Conservation (phyloP, 2,888 invertebrate genomes). For the Nasonia oneida region DNA sequence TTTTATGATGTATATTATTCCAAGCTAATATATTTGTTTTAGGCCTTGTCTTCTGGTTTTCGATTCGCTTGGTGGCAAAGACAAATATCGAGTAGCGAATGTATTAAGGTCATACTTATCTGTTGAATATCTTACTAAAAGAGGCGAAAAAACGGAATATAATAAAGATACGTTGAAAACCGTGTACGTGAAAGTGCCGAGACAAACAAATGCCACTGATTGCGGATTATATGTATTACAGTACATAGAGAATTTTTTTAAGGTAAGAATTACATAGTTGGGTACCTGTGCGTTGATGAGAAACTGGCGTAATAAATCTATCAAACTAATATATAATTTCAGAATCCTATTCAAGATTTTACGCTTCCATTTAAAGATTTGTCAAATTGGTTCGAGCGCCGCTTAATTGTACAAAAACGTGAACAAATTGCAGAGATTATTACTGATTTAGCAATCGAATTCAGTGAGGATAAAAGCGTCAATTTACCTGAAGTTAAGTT, state of each 20-base stretch:
- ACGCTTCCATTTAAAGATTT: slow-evolving; percentile 15
- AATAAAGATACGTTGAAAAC: background rate
- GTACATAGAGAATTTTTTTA: slow-evolving; percentile 54
- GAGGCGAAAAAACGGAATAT: background rate
- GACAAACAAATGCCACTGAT: slow-evolving; percentile 52
- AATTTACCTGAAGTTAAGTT: background rate
- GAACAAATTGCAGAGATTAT: slow-evolving; percentile 41
- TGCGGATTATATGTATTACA: slow-evolving; percentile 55
- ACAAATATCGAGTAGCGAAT: background rate
- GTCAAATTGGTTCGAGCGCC: slow-evolving; percentile 33
- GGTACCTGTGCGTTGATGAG: background rate
- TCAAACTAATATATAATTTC: background rate
- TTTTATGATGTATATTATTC: background rate
- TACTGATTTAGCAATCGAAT: slow-evolving; percentile 14
- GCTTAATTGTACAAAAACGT: slow-evolving; percentile 22
- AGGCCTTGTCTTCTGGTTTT: slow-evolving; percentile 58
- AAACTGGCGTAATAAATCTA: background rate
- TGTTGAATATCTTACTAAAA: slow-evolving; percentile 44
- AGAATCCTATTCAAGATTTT: slow-evolving; percentile 49
- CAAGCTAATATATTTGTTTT: background rate
- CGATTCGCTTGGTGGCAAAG: slow-evolving; percentile 42
- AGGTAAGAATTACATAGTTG: slow-evolving; percentile 1
- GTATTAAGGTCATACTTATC: slow-evolving; percentile 43
- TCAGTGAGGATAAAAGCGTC: slow-evolving; percentile 17
- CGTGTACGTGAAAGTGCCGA: slow-evolving; percentile 27